Evolutionary conservation across 2,113 vertebrate species (phyloP).

Genomic region (Melanerpes formicivorus): DNA sequence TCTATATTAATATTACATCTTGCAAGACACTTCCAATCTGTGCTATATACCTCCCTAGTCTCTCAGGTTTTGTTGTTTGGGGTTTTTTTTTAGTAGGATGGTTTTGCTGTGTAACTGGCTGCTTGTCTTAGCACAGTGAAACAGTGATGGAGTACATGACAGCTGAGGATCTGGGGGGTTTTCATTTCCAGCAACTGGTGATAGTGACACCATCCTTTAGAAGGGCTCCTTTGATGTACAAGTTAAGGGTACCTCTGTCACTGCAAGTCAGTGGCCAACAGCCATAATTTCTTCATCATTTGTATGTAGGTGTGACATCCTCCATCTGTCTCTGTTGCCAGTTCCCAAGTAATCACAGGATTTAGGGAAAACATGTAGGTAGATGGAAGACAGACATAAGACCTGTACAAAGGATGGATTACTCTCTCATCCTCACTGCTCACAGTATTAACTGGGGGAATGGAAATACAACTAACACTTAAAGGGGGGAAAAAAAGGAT

Average conservation of each 20-base stretch:
- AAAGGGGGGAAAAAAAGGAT: not conserved
- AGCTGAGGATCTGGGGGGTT: not conserved
- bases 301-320: constrained; percentile 20
- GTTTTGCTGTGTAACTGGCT: not conserved
- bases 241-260: constrained; percentile 3
- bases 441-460: not conserved
- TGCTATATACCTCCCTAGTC: not conserved
- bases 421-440: not conserved
- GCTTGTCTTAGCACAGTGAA: not conserved
- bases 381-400: constrained; percentile 1
- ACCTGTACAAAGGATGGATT: not conserved
- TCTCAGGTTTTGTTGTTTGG: not conserved
- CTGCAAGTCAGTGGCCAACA: constrained; percentile 7
- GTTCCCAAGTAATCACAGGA: not conserved
- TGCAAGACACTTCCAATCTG: not conserved
- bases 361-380: constrained; percentile 17
- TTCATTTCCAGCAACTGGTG: not conserved
- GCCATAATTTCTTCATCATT: constrained; percentile 14
- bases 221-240: not conserved
- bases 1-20: not conserved
- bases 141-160: not conserved
- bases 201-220: not conserved
- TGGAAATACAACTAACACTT: not conserved
- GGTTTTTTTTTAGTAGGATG: not conserved
- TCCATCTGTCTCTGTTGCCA: constrained; percentile 39